Evolutionary conservation across 2,888 invertebrate genomes (phyloP).

Genomic region (Rugalucina vietnamica): DNA sequence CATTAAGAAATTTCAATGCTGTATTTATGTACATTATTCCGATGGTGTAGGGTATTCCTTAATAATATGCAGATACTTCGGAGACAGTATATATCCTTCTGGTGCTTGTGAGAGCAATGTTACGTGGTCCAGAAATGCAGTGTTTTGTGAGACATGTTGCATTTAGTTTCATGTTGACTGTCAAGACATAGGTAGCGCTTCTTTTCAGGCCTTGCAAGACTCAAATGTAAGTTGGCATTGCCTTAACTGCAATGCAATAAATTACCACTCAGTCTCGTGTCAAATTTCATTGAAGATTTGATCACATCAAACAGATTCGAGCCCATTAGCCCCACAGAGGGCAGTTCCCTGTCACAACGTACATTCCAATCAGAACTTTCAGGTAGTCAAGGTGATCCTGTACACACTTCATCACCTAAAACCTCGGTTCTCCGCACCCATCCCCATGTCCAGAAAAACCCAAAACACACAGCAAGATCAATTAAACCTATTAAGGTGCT

Average conservation of each 20-base stretch:
- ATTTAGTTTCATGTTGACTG: constrained; percentile 10
- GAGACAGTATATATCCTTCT: not conserved
- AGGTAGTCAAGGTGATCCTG: not conserved
- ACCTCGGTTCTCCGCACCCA: not conserved
- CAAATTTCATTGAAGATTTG: not conserved
- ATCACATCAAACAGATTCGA: constrained; percentile 16
- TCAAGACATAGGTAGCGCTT: not conserved
- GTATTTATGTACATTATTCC: too few relatives aligned
- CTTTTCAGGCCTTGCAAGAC: not conserved
- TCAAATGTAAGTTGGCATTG: not conserved
- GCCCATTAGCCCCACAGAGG: not conserved
- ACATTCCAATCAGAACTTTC: not conserved
- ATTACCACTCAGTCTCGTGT: not conserved
- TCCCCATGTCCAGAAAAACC: not conserved
- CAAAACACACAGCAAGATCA: constrained; percentile 2
- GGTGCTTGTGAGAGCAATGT: not conserved
- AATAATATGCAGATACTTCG: too few relatives aligned
- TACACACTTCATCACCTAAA: not conserved
- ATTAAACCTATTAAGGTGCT: constrained; percentile 14
- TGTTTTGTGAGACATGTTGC: not conserved
- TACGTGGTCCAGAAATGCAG: not conserved
- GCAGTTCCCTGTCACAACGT: not conserved
- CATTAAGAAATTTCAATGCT: too few relatives aligned
- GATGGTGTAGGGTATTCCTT: too few relatives aligned
- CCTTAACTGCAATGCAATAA: not conserved